Evolutionary conservation across 1,140 invertebrate genomes (phyloP), one percentile per base, ranked within the genome.

Genomic region (Heliconius nattereri): DNA sequence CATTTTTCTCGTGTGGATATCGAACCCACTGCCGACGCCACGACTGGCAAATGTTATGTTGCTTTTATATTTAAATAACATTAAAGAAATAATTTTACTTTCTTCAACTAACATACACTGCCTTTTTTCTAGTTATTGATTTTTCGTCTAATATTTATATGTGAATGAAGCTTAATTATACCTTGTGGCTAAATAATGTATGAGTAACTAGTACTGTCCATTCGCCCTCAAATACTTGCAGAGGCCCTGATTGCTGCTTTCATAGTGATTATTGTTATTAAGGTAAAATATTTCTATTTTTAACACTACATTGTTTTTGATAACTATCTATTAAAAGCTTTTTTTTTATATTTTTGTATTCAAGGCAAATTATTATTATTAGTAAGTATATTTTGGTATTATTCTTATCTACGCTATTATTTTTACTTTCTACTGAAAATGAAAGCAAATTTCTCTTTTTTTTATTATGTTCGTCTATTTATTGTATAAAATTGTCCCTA

Each of bases 151-250:
- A 57, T 57, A 57, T 57, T 57, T 57, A 57, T 23, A 7, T 57
- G 54, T 57, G 32, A 57, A 57, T 57, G 20, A 57, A 57, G 54
- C 54, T n/a, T 57, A 57, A 57, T 57, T 57, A 57, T 23, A 57
- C 54, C 16, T 45, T 23, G 54, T n/a, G 54, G 16, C 54, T 57
- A 57, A 2, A 57, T 57, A 57, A 23, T 23, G 8, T 8, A 57
- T 57, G 9, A 57, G n/a, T 57, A 23, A 57, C n/a, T 23, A 20
- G n/a, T 11, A 57, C 11, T n/a, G n/a, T 23, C 54, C 54, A 23
- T n/a, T n/a, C 54, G 3, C 20, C 54, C 8, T 57, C n/a, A 57
- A 57, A n/a, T 57, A 7, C 2, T n/a, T 57, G 54, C 54, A 57
- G 54, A 6, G 54, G 9, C 54, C 54, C 54, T 23, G 54, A 57